These are phyloP conservation scores for Drosophila algonquin DNA, from an alignment of 2,888 invertebrate genomes.

Conservation along the genomic window DNA sequence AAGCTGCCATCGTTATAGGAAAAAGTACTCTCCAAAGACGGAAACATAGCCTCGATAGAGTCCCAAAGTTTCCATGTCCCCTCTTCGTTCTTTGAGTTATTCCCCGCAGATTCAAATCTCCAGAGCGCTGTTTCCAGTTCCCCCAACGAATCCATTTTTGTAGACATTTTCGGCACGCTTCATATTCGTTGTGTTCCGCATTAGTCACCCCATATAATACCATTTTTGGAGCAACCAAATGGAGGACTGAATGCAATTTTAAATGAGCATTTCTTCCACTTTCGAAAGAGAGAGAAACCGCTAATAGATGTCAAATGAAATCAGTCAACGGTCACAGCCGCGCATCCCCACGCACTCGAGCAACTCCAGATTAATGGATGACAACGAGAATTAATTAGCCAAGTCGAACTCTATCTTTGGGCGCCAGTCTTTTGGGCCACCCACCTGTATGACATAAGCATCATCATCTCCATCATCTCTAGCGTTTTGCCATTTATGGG, in stretches of 20 bases:
- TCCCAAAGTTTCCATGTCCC: neutral
- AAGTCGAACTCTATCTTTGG: constrained; percentile 41
- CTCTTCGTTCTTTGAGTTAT: too few relatives aligned
- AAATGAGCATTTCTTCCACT: constrained; percentile 8
- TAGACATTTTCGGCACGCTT: constrained; percentile 37
- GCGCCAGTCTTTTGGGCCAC: constrained; percentile 10
- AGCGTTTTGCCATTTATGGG: constrained; percentile 36
- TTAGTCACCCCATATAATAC: constrained; percentile 25
- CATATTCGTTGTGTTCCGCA: constrained; percentile 11
- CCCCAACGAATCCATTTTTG: constrained; percentile 13
- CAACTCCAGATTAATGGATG: constrained; percentile 51
- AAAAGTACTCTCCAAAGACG: neutral
- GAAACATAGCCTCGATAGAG: neutral
- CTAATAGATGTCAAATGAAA: constrained; percentile 39
- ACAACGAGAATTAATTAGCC: constrained; percentile 63
- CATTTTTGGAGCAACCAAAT: constrained; percentile 32
- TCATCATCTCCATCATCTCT: constrained; percentile 25
- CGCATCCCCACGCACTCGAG: neutral
- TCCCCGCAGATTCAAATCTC: neutral
- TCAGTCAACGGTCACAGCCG: constrained; percentile 17
- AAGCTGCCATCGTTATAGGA: neutral
- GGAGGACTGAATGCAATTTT: constrained; percentile 26
- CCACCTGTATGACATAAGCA: constrained; percentile 56
- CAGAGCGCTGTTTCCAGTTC: neutral
- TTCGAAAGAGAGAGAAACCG: constrained; percentile 27